These are phyloP conservation scores for Malurus leucopterus DNA, from an alignment of 2,797 vertebrate genomes.

Conservation along the genomic window DNA sequence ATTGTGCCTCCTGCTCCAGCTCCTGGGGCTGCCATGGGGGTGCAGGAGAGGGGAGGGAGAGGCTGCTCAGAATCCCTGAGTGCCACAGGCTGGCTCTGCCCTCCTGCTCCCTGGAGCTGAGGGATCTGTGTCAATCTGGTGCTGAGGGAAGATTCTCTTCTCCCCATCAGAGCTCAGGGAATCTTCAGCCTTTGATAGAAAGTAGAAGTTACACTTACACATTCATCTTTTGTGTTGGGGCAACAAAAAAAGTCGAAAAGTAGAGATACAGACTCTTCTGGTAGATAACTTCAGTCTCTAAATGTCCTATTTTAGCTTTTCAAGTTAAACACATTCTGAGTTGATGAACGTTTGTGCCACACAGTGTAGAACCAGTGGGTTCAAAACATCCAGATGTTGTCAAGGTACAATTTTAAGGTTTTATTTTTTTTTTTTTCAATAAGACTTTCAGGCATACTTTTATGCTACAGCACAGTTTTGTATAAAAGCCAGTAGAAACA, in stretches of 20 bases:
- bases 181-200: neutral
- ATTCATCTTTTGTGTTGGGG: neutral
- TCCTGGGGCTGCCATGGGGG: neutral
- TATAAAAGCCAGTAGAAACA: conserved; percentile 48
- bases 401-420: neutral
- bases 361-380: neutral
- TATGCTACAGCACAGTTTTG: neutral
- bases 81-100: neutral
- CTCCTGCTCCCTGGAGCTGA: neutral
- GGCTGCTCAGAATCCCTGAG: neutral
- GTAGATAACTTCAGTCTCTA: neutral
- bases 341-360: neutral
- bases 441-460: neutral
- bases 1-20: fast-evolving
- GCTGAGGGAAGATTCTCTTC: neutral
- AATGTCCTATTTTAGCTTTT: neutral
- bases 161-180: neutral
- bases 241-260: neutral
- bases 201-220: neutral
- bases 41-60: neutral
- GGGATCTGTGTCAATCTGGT: neutral
- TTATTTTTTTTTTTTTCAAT: neutral
- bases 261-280: neutral
- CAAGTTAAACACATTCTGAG: neutral
- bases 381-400: neutral